A percentile compares a stretch with the other conserved stretches of the same genome.
These are phyloP conservation scores for Aleiodes sp. DNA, from an alignment of 1,140 invertebrate genomes.

Conservation along the genomic window DNA sequence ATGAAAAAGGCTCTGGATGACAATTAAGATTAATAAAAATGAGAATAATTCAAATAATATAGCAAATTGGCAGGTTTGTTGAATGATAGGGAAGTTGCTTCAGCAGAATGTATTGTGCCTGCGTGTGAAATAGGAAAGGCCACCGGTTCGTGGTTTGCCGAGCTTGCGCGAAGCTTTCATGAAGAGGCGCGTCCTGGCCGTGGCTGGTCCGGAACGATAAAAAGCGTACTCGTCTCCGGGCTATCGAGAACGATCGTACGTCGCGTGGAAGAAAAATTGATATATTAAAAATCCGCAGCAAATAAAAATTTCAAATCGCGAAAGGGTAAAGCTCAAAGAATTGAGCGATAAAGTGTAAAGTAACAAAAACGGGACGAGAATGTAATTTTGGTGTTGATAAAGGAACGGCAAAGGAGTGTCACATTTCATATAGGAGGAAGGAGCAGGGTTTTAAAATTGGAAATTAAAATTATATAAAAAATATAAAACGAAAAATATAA, in stretches of 20 bases:
- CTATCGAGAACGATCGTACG: constrained; percentile 19
- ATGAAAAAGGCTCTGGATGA: no score
- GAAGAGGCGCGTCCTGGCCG: constrained; percentile 23
- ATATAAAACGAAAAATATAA: no score
- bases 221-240: constrained; percentile 34
- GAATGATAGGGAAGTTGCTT: not conserved
- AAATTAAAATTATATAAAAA: no score
- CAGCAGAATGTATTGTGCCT: not conserved
- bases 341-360: not conserved
- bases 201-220: constrained; percentile 15
- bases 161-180: constrained; percentile 31
- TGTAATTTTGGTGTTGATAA: not conserved
- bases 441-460: not conserved
- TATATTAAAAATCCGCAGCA: not conserved
- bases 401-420: not conserved
- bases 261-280: not conserved
- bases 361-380: not conserved
- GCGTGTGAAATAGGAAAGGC: constrained; percentile 2
- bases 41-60: not conserved
- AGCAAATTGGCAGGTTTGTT: not conserved
- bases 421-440: not conserved
- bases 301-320: no score
- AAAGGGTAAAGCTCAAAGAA: not conserved
- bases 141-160: constrained; percentile 3
- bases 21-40: no score